These are phyloP conservation scores for Parnassius orleans DNA, from an alignment of 2,888 invertebrate species.

Conservation along the genomic window DNA sequence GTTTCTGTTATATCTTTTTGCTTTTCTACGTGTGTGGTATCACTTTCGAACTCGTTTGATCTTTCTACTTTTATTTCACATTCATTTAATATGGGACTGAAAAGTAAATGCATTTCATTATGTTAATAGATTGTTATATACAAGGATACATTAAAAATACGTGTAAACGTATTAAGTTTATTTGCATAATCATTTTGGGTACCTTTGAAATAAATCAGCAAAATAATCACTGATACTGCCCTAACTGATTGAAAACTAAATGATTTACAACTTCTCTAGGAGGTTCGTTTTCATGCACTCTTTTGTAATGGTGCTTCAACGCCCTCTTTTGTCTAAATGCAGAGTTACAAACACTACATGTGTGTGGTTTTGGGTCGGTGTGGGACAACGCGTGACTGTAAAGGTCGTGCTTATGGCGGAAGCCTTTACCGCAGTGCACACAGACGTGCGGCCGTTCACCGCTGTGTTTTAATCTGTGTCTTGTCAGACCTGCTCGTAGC, in stretches of 20 bases:
- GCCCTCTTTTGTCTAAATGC: slow-evolving; percentile 79
- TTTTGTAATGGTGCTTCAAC: slow-evolving; percentile 53
- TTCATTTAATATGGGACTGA: slow-evolving; percentile 36
- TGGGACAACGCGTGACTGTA: slow-evolving; percentile 78
- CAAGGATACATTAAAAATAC: not conserved
- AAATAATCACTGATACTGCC: slow-evolving; percentile 16
- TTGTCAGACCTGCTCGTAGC: slow-evolving; percentile 76
- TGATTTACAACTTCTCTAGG: slow-evolving; percentile 29
- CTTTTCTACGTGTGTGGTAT: not conserved
- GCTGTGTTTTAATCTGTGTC: slow-evolving; percentile 82
- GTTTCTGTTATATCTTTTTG: not conserved
- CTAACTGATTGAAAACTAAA: slow-evolving; percentile 14
- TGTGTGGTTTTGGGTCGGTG: slow-evolving; percentile 76
- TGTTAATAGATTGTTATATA: not conserved
- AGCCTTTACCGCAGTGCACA: slow-evolving; percentile 77
- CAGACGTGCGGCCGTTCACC: slow-evolving; percentile 83
- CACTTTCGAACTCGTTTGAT: slow-evolving; percentile 1
- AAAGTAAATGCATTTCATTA: slow-evolving; percentile 30
- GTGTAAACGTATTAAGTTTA: not conserved
- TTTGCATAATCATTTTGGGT: not conserved
- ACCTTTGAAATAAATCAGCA: not conserved
- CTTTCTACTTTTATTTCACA: slow-evolving; percentile 13
- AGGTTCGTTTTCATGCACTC: slow-evolving; percentile 56
- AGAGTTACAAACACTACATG: slow-evolving; percentile 77
- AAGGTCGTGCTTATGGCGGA: slow-evolving; percentile 82